Percentiles rank a stretch among this genome's conserved stretches.
Conservation (phyloP, 1,140 invertebrate species). For the Drosophila serrata region DNA sequence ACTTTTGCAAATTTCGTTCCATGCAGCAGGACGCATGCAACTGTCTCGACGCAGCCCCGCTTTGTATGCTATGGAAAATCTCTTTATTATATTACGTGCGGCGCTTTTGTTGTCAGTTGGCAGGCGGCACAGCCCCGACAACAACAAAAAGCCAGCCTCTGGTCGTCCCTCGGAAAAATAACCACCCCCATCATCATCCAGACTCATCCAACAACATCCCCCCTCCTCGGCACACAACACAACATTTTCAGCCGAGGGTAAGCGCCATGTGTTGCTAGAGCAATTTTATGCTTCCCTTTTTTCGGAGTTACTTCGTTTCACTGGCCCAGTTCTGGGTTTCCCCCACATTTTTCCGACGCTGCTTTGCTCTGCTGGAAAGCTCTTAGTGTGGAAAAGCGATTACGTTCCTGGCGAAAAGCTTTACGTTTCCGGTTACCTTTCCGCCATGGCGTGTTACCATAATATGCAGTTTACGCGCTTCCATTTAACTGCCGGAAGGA, state of each 20-base stretch:
- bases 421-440: conserved; percentile 74
- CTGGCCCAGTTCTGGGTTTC: conserved; percentile 62
- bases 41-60: conserved; percentile 48
- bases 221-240: not conserved
- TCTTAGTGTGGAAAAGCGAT: conserved; percentile 69
- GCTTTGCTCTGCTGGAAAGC: conserved; percentile 55
- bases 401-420: conserved; percentile 72
- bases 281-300: conserved; percentile 76
- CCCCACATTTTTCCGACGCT: conserved; percentile 32
- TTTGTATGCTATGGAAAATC: conserved; percentile 81
- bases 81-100: conserved; percentile 82
- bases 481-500: conserved; percentile 46
- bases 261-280: conserved; percentile 73
- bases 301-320: conserved; percentile 65
- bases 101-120: conserved; percentile 73
- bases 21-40: conserved; percentile 48
- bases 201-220: not conserved
- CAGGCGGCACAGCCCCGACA: conserved; percentile 46
- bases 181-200: conserved; percentile 14
- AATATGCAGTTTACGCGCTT: conserved; percentile 70
- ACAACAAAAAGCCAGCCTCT: conserved; percentile 36
- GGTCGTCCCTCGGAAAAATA: conserved; percentile 20
- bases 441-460: conserved; percentile 58
- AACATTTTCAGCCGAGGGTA: conserved; percentile 17
- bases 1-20: conserved; percentile 4